Conservation (phyloP, 1,140 invertebrate species). For the Bombyx mandarina region DNA sequence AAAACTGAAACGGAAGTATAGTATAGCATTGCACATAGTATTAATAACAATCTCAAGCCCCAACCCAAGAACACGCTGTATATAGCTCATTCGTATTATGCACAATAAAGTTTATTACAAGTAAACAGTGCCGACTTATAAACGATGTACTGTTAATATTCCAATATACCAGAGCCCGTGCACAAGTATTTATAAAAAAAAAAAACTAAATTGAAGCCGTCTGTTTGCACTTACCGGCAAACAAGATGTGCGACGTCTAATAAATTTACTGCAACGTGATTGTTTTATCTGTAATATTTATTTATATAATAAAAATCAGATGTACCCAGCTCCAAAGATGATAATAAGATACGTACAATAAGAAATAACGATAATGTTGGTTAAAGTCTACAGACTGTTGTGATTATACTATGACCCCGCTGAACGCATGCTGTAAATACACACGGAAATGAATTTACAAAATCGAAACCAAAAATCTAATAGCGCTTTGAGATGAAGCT, state of each 20-base stretch:
- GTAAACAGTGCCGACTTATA: too few species aligned
- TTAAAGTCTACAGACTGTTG: not conserved
- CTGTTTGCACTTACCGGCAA: constrained; percentile 54
- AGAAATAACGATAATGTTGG: not conserved
- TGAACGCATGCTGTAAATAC: constrained; percentile 24
- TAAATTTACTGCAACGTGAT: constrained; percentile 61
- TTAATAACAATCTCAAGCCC: too few species aligned
- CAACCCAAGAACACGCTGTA: too few species aligned
- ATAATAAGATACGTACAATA: not conserved
- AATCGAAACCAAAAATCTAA: constrained; percentile 22
- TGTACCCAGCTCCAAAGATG: not conserved
- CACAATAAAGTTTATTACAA: too few species aligned
- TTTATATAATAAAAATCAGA: constrained; percentile 13
- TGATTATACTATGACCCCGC: constrained; percentile 29
- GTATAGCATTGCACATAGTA: too few species aligned
- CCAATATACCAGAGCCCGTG: constrained; percentile 7
- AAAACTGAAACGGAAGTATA: too few species aligned
- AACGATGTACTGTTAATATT: constrained; percentile 1
- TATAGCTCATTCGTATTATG: too few species aligned
- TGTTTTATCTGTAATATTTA: constrained; percentile 58
- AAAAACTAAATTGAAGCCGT: constrained; percentile 1
- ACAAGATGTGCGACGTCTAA: constrained; percentile 49
- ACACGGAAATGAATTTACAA: constrained; percentile 15
- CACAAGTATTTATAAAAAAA: constrained; percentile 7
- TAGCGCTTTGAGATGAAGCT: constrained; percentile 24